Evolutionary conservation across 2,888 invertebrate species (phyloP).

Genomic region (Disparrhopalites patrizii): DNA sequence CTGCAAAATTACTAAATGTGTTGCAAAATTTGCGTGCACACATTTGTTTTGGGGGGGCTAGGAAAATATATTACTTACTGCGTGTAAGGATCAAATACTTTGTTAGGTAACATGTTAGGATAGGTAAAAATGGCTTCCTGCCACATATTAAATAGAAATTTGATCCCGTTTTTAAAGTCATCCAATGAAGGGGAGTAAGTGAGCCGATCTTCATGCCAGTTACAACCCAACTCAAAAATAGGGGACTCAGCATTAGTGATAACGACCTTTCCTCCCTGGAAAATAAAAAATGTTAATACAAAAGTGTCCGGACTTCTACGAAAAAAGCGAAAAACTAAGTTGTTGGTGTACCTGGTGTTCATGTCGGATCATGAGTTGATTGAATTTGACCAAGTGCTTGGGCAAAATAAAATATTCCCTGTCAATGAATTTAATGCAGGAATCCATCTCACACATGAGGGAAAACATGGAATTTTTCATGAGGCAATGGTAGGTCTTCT

Average conservation of each 20-base stretch:
- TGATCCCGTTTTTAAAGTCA: slow-evolving; percentile 59
- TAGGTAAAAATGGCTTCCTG: slow-evolving; percentile 65
- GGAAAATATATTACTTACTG: slow-evolving; percentile 54
- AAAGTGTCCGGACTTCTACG: too few relatives aligned
- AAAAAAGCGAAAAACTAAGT: not conserved
- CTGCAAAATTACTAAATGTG: too few relatives aligned
- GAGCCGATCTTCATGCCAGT: slow-evolving; percentile 51
- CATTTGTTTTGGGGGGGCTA: not conserved
- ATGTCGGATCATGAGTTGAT: slow-evolving; percentile 53
- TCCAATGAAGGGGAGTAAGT: slow-evolving; percentile 61
- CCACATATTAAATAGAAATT: slow-evolving; percentile 63
- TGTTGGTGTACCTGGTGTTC: slow-evolving; percentile 51
- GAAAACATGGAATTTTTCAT: slow-evolving; percentile 62
- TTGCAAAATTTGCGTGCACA: not conserved
- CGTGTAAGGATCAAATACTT: slow-evolving; percentile 67
- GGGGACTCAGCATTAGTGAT: slow-evolving; percentile 51
- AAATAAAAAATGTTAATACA: not conserved
- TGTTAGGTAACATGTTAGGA: slow-evolving; percentile 67
- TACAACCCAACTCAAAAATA: slow-evolving; percentile 61
- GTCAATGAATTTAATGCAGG: slow-evolving; percentile 58
- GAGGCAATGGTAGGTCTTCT: slow-evolving; percentile 64
- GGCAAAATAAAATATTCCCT: slow-evolving; percentile 52
- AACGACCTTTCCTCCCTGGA: slow-evolving; percentile 28
- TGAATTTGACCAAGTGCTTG: slow-evolving; percentile 52
- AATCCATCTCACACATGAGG: slow-evolving; percentile 58